These are phyloP conservation scores for Antheraea yamamai DNA, from an alignment of 2,888 invertebrate genomes.

Conservation along the genomic window DNA sequence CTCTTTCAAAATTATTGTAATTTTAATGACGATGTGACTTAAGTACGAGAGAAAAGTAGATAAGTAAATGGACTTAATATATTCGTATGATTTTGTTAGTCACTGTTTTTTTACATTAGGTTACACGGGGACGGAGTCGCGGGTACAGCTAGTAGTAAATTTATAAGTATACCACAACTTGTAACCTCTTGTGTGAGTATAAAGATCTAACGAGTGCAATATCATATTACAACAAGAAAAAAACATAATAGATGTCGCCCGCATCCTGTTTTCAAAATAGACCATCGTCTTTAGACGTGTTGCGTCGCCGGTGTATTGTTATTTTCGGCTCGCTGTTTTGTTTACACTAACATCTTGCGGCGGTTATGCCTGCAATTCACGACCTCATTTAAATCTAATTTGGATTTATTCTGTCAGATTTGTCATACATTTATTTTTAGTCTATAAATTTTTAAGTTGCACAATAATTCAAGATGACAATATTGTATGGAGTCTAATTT, in stretches of 20 bases:
- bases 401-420: neutral
- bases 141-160: no score
- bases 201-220: constrained; percentile 8
- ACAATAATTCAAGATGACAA: no score
- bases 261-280: constrained; percentile 32
- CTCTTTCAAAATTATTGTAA: no score
- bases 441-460: no score
- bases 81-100: no score
- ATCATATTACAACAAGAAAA: constrained; percentile 27
- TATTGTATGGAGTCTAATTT: no score
- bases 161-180: neutral
- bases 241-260: constrained; percentile 26
- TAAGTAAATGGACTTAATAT: no score
- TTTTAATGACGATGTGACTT: no score
- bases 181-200: neutral
- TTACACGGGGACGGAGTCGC: no score
- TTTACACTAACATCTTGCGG: neutral
- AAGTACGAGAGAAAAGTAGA: no score
- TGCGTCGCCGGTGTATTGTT: neutral
- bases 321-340: neutral
- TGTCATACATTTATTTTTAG: neutral
- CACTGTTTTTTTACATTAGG: no score
- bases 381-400: neutral
- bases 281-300: constrained; percentile 11
- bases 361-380: neutral